A percentile compares a stretch with the other conserved stretches of the same genome.
These are phyloP conservation scores for Nomada lathburiana DNA, from an alignment of 2,888 invertebrate genomes.

Conservation along the genomic window DNA sequence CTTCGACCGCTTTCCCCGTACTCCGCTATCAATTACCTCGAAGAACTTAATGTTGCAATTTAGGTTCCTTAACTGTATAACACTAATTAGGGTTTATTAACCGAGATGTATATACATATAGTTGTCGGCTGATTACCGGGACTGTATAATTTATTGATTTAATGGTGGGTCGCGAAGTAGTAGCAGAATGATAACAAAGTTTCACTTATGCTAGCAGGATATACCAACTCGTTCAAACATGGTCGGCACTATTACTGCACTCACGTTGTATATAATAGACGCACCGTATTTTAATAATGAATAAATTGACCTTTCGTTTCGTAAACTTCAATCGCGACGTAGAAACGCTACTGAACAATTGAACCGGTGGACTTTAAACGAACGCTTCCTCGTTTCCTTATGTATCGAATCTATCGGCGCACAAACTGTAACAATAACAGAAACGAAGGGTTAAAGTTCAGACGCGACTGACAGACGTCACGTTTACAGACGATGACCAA, in stretches of 20 bases:
- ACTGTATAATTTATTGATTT: no score
- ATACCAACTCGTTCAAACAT: no score
- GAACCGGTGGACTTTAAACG: background rate
- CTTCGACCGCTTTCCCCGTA: conserved; percentile 12
- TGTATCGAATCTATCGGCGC: no score
- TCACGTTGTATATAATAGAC: background rate
- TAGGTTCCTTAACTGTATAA: background rate
- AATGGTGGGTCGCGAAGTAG: no score
- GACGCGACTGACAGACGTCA: conserved; percentile 80
- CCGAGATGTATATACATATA: no score
- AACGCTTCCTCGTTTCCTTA: no score
- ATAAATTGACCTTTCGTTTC: conserved; percentile 28
- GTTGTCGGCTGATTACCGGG: no score
- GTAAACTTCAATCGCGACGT: background rate
- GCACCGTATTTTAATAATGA: background rate
- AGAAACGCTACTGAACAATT: background rate
- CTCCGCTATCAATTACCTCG: background rate
- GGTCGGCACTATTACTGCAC: background rate
- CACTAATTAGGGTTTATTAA: no score
- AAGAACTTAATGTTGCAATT: background rate
- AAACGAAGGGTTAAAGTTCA: conserved; percentile 33
- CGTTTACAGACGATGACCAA: conserved; percentile 81
- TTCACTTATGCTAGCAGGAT: no score
- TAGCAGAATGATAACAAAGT: no score
- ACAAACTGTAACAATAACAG: background rate